Base-by-base conservation (phyloP, 2,888 invertebrate genomes). In the Pelosia muscerda region DNA sequence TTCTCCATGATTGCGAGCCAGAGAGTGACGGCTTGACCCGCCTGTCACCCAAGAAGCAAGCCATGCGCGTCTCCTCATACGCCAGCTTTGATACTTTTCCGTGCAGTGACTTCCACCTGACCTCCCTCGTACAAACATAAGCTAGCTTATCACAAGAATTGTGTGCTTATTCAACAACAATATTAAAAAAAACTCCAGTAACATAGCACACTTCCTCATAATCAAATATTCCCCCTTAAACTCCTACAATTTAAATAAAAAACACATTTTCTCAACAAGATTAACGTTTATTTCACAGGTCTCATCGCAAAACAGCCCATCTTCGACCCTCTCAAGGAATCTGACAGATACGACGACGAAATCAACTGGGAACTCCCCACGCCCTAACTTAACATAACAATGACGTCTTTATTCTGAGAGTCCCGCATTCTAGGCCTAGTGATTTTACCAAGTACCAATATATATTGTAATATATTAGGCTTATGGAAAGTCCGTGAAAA, bases 281-380 rank as follows among this genome's bases (percentile, higher is more conserved):
- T 66, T 61, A 38, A 59, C 34, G 56, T 64, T 54, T 63, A 62
- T 65, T 78, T 89, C 86, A 2, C 89, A 96, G 96, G 96, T 78
- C 81, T 94, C 54, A 79, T 96, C 28, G 85, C 95, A 42, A 95
- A 93, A 78, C 83, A 91, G 68, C 87, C 90, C 38, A 23, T 89
- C 23, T 95, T 91, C 88, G 91, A 76, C 81, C 91, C 90, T 69
- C 86, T 96, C 56, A 90, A 95, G 64, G 95, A 95, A 69, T 92
- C 94, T 42, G 95, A 96, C 68, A 95, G 95, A 75, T 96, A 96
- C 86, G 92, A 96, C 83, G 97, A 97, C 83, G 95, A 95, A 81
- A 85, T 95, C 79, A 95, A 95, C 82, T 97, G 97, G 97, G 96
- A 96, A 80, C 91, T 96, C 10, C 57, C 57, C 10, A 11, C 25